phyloP scores from a whole-genome alignment of 2,797 vertebrate genomes.

The Arrhamphus sclerolepis region DNA sequence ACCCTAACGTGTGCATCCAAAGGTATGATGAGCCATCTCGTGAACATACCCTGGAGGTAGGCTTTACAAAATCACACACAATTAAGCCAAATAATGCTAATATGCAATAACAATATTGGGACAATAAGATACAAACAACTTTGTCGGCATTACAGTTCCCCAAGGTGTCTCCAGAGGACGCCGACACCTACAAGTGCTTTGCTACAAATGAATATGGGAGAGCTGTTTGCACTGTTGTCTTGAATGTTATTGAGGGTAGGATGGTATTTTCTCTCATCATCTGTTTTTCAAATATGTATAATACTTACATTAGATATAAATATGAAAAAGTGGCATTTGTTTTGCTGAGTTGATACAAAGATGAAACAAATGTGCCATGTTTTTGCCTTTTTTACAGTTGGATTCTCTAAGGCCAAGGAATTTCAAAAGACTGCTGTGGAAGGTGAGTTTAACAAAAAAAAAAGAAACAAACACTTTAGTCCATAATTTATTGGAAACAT shows the following conservation, averaged over 20 bases:
- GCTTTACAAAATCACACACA: not conserved
- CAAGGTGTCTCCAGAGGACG: constrained; percentile 78
- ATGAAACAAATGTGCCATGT: not conserved
- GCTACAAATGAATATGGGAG: constrained; percentile 87
- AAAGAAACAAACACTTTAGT: too few species aligned
- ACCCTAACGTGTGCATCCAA: constrained; percentile 77
- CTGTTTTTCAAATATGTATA: too few species aligned
- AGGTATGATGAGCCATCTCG: constrained; percentile 67
- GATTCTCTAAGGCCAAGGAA: constrained; percentile 85
- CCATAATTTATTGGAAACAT: too few species aligned
- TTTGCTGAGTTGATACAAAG: too few species aligned
- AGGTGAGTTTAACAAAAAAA: constrained; percentile 57
- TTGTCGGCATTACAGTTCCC: constrained; percentile 80
- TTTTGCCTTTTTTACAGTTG: constrained; percentile 78
- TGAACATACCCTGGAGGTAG: constrained; percentile 87
- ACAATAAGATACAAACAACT: constrained; percentile 2
- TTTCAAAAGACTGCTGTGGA: constrained; percentile 56
- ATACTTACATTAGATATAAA: too few species aligned
- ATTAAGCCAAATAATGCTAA: not conserved
- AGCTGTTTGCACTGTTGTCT: constrained; percentile 83
- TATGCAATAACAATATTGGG: not conserved
- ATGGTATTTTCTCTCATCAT: not conserved
- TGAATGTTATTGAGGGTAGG: constrained; percentile 88
- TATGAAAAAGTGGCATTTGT: too few species aligned
- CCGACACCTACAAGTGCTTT: constrained; percentile 87